Evolutionary conservation across 1,140 invertebrate genomes (phyloP).

Genomic region (Lasioglossum baleicum): DNA sequence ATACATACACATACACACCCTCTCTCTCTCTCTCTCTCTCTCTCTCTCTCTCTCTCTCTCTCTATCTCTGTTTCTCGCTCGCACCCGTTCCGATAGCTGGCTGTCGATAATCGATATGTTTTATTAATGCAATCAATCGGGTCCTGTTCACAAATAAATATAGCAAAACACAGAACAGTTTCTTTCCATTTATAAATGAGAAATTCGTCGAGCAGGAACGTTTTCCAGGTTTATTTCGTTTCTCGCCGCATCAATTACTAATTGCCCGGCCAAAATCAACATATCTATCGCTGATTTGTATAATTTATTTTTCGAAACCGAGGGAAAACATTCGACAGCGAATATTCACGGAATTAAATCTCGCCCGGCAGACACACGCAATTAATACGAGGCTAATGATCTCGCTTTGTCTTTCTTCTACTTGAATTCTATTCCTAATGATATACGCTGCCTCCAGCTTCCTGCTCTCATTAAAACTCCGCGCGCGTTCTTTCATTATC

Average conservation of each 20-base stretch:
- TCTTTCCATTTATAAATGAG: not conserved
- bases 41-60: not conserved
- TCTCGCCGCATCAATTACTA: too few species aligned
- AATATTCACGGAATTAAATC: too few species aligned
- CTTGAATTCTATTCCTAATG: not conserved
- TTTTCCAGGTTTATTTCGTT: too few species aligned
- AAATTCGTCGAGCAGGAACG: not conserved
- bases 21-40: too few species aligned
- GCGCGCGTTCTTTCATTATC: not conserved
- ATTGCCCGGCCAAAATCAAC: too few species aligned
- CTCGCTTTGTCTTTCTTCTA: too few species aligned
- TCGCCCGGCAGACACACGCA: too few species aligned
- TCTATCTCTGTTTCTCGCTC: too few species aligned
- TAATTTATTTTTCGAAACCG: too few species aligned
- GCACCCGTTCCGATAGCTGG: not conserved
- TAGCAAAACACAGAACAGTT: not conserved
- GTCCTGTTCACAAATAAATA: not conserved
- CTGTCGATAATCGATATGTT: slow-evolving; percentile 24
- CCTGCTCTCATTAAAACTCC: not conserved
- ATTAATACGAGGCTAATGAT: too few species aligned
- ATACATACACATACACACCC: not conserved
- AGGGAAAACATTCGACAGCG: too few species aligned
- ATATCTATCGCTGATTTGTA: too few species aligned
- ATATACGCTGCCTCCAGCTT: not conserved
- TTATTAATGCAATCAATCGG: slow-evolving; percentile 17